Evolutionary conservation across 2,113 vertebrate genomes (phyloP).

Genomic region (Dipodomys spectabilis): DNA sequence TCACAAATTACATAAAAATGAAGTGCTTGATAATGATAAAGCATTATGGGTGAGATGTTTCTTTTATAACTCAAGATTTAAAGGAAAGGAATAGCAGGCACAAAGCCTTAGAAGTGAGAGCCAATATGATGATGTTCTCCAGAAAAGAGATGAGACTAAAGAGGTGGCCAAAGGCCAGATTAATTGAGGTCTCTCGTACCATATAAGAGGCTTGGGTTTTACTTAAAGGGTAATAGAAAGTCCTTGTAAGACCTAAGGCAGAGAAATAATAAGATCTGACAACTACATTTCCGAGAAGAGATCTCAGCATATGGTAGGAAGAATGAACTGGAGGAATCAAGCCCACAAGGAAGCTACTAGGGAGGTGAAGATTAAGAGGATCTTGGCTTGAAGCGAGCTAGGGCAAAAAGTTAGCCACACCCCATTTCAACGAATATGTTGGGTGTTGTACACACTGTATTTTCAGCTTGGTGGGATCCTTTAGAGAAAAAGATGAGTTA

Average conservation of each 20-base stretch:
- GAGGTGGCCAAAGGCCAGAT: background rate
- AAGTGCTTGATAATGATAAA: slow-evolving; percentile 21
- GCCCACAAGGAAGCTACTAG: background rate
- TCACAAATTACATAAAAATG: slow-evolving; percentile 42
- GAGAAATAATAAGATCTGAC: background rate
- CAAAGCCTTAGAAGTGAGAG: background rate
- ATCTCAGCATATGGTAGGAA: background rate
- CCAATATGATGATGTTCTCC: background rate
- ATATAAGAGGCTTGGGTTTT: background rate
- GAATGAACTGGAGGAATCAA: background rate
- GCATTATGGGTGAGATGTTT: background rate
- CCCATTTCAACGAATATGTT: too few species aligned
- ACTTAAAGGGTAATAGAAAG: background rate
- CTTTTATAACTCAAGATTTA: background rate
- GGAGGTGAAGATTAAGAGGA: too few species aligned
- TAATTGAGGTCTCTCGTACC: background rate
- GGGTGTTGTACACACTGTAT: too few species aligned
- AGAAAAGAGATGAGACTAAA: background rate
- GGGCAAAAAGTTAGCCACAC: too few species aligned
- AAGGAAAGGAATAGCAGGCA: slow-evolving; percentile 3
- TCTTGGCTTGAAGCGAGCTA: too few species aligned
- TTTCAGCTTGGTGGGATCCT: too few species aligned
- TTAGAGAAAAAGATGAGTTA: background rate
- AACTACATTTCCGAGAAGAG: background rate
- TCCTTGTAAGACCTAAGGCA: background rate